Base-by-base conservation (phyloP, 2,888 invertebrate species). In the Eilema caniola region DNA sequence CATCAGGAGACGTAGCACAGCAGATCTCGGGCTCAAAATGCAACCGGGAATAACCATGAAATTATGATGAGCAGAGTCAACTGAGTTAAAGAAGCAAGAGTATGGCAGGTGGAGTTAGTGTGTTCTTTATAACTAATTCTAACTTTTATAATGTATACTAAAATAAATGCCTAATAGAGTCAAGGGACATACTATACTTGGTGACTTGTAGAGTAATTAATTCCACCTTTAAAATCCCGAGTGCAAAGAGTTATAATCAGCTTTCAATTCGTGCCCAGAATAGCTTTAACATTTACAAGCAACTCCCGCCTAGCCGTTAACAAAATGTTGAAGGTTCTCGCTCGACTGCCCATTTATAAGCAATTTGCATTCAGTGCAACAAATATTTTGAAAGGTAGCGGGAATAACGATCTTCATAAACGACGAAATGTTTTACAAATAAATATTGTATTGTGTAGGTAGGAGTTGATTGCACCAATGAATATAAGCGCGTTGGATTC, bases 341-440 rank as follows among this genome's bases (percentile, higher is more conserved):
- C 59, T 37, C 14, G 24, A 37, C 25, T 47, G 63, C 28, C 59
- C 16, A 53, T 60, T 47, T n/a, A 59, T 63, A 65, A 65, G 64
- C 24, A 20, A 61, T 69, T 63, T 65, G 65, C 56, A 62, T 68
- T 62, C 68, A 68, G 68, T 68, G 37, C 56, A 37, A 31, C 37
- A 56, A 68, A 62, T 61, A 65, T 61, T 65, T 65, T 53, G 31
- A 41, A 24, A 64, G 59, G 25, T 56, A 31, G 24, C 31, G 11
- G 56, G n/a, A 57, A 57, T 68, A 37, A 63, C 37, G 37, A 56
- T 63, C 12, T 33, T 3, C 20, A 41, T 11, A 41, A 41, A 62
- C 24, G 37, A 41, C 10, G 24, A 16, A 8, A 23, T 14, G 11
- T 16, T 11, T 10, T 62, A 41, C 20, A 41, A 24, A 23, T 33